Evolutionary conservation across 2,113 vertebrate genomes (phyloP).

Genomic region (Gila orcuttii): DNA sequence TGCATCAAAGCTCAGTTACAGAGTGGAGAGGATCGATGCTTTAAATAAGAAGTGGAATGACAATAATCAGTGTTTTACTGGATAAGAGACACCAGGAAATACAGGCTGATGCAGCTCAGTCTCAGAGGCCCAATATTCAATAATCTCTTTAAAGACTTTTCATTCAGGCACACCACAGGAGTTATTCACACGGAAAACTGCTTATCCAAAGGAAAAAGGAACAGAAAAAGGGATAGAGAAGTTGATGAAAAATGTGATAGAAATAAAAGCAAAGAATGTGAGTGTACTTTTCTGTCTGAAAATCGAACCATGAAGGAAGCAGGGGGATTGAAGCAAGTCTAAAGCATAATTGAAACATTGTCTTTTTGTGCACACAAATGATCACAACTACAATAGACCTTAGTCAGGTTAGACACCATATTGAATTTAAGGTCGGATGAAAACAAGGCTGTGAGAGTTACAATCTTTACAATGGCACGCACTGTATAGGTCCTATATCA

Average conservation of each 20-base stretch:
- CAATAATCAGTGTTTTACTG: constrained; percentile 15
- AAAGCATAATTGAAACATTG: not conserved
- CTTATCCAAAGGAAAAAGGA: constrained; percentile 22
- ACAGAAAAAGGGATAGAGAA: not conserved
- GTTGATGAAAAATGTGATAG: not conserved
- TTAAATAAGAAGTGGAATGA: constrained; percentile 19
- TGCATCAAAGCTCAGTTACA: constrained; percentile 23
- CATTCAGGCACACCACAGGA: constrained; percentile 26
- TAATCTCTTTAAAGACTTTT: constrained; percentile 16
- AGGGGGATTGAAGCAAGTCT: constrained; percentile 2
- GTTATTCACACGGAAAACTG: constrained; percentile 28
- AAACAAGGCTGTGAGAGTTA: not conserved
- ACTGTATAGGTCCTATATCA: too few species aligned
- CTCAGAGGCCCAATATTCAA: constrained; percentile 10
- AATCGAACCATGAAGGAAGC: constrained; percentile 6
- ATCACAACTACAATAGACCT: not conserved
- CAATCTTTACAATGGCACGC: not conserved
- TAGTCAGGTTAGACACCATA: not conserved
- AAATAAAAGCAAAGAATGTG: not conserved
- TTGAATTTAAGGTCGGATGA: not conserved
- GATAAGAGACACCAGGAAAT: not conserved
- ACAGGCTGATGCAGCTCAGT: constrained; percentile 16
- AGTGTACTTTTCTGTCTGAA: not conserved
- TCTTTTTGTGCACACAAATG: not conserved
- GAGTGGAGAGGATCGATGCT: not conserved